phyloP scores from a whole-genome alignment of 1,140 invertebrate genomes.

The Drosophila serrata region DNA sequence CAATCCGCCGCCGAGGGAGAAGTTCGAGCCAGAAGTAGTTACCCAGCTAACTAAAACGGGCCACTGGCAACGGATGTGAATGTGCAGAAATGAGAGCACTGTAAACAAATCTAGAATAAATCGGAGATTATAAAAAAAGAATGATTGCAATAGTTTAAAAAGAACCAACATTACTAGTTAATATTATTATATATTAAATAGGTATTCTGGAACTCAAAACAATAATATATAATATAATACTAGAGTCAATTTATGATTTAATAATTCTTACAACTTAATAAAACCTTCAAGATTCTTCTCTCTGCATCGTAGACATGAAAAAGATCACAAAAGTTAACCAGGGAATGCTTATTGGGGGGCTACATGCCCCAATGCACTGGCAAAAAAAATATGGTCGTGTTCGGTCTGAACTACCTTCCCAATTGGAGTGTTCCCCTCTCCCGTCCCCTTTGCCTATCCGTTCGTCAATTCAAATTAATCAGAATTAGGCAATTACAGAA shows the following conservation, averaged over 20 bases:
- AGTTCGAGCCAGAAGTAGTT: conserved; percentile 16
- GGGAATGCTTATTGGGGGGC: conserved; percentile 36
- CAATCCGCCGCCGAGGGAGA: conserved; percentile 70
- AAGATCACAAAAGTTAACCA: conserved; percentile 18
- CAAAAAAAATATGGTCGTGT: conserved; percentile 52
- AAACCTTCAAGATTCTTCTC: neutral
- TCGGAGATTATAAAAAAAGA: neutral
- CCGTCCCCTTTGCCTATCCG: neutral
- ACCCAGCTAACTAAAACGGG: conserved; percentile 36
- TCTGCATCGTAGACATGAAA: conserved; percentile 16
- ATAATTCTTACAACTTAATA: too few species aligned
- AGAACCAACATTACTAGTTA: neutral
- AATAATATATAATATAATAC: too few species aligned
- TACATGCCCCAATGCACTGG: conserved; percentile 31
- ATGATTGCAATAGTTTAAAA: neutral
- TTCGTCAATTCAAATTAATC: conserved; percentile 84
- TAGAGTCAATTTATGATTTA: too few species aligned
- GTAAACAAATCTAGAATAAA: neutral
- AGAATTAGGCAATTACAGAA: conserved; percentile 85
- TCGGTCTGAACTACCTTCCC: conserved; percentile 30
- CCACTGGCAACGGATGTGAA: conserved; percentile 24
- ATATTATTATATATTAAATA: too few species aligned
- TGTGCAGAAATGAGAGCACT: conserved; percentile 16
- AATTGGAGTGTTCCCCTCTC: conserved; percentile 21
- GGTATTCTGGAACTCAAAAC: too few species aligned